These are phyloP conservation scores for Drosophila kurseongensis DNA, from an alignment of 1,140 invertebrate species.

Conservation along the genomic window DNA sequence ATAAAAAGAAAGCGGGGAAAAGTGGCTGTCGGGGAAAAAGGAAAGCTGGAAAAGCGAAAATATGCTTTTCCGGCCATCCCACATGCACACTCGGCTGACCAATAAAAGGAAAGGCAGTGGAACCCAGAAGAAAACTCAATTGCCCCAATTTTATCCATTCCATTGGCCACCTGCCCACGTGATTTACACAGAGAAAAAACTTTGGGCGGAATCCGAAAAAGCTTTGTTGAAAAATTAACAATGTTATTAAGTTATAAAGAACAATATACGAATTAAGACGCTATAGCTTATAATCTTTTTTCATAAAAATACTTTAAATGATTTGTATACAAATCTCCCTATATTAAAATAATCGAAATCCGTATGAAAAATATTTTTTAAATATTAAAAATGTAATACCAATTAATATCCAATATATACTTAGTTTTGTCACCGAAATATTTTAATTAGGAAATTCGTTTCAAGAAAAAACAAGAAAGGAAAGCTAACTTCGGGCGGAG, in stretches of 20 bases:
- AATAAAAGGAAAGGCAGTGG: conserved; percentile 6
- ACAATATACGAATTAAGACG: not conserved
- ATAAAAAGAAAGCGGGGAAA: conserved; percentile 38
- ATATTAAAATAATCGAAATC: too few relatives aligned
- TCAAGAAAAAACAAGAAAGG: too few relatives aligned
- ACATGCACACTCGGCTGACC: conserved; percentile 49
- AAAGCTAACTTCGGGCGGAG: too few relatives aligned
- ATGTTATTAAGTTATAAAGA: not conserved
- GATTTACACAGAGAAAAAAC: conserved; percentile 23
- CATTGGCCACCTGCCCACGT: conserved; percentile 52
- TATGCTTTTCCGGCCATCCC: conserved; percentile 28
- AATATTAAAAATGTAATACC: too few relatives aligned
- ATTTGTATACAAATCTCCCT: too few relatives aligned
- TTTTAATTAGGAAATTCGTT: too few relatives aligned
- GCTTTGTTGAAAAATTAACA: too few relatives aligned
- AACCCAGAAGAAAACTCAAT: conserved; percentile 41
- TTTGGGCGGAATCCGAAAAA: too few relatives aligned
- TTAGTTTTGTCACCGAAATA: too few relatives aligned
- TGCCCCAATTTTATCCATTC: conserved; percentile 53
- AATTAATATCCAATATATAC: too few relatives aligned
- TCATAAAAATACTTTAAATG: too few relatives aligned
- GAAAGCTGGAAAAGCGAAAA: conserved; percentile 47
- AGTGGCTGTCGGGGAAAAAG: not conserved
- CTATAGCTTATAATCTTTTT: conserved; percentile 2
- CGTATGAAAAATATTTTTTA: too few relatives aligned